Evolutionary conservation across 2,888 invertebrate genomes (phyloP), one percentile per base, ranked within the genome.

Genomic region (Zootermopsis nevadensis): DNA sequence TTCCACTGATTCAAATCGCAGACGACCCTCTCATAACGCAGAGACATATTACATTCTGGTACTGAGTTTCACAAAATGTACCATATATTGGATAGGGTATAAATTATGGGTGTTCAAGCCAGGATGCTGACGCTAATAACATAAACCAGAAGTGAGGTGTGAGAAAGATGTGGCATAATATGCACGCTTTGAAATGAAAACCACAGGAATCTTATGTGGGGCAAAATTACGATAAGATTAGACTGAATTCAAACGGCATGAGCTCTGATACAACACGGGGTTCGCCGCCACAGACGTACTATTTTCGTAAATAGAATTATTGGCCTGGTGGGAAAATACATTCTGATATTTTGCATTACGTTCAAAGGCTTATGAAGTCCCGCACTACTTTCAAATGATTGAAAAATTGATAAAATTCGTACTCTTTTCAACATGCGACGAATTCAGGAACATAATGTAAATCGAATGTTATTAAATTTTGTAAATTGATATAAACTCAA

Each of bases 101-200:
- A 60, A 60, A 60, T 60, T 27, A 60, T 60, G 60, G n/a, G n/a
- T 60, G 27, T 60, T 60, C 60, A 60, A 60, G n/a, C 60, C 60
- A 60, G 27, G 60, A 60, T 27, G 27, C 60, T 27, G 27, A 60
- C 27, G n/a, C 60, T 0, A 27, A 27, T 27, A 27, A 12, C 15
- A 60, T n/a, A n/a, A n/a, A 27, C 27, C 60, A 24, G 60, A 60
- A 60, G n/a, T 12, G 15, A 60, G 60, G 60, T n/a, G 60, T 60
- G 60, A 60, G 60, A 60, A 60, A 27, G n/a, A 60, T 60, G n/a
- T 4, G 27, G 6, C 2, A 8, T 12, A 60, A 60, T 8, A 7
- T 27, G 15, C 74, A 42, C 31, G 74, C 42, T 74, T 74, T 74
- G 74, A 38, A 38, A 74, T 42, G 24, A 38, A 48, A 74, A 74